These are phyloP conservation scores for Apolygus lucorum DNA, from an alignment of 1,140 invertebrate genomes.

Conservation along the genomic window DNA sequence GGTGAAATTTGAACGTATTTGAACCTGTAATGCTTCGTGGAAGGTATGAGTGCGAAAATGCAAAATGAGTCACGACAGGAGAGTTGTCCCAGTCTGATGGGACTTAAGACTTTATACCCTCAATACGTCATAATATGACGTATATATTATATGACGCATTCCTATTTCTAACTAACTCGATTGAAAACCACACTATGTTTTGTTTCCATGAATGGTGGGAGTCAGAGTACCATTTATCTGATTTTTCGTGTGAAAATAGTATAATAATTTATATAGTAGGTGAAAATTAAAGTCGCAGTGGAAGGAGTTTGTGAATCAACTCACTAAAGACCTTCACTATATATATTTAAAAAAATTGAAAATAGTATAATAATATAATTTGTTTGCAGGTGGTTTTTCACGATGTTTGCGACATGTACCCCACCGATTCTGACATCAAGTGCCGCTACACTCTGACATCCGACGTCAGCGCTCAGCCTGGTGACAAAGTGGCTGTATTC, in stretches of 20 bases:
- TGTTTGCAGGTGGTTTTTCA: conserved; percentile 32
- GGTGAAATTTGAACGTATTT: too few species aligned
- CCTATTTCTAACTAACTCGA: too few species aligned
- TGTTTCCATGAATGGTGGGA: background rate
- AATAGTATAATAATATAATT: background rate
- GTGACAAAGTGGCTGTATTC: conserved; percentile 30
- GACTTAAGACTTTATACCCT: too few species aligned
- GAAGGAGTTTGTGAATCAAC: too few species aligned
- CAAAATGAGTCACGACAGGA: too few species aligned
- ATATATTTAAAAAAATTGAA: background rate
- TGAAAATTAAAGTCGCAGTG: too few species aligned
- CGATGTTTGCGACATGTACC: conserved; percentile 30
- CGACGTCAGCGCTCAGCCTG: conserved; percentile 21
- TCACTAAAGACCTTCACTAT: too few species aligned
- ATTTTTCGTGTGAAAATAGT: background rate
- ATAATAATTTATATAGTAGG: background rate
- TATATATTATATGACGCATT: too few species aligned
- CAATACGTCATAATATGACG: too few species aligned
- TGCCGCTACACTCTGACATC: conserved; percentile 29
- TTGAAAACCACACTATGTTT: background rate
- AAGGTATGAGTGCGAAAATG: too few species aligned
- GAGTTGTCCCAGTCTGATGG: too few species aligned
- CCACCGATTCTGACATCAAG: conserved; percentile 31
- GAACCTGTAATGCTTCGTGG: too few species aligned
- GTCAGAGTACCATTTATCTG: background rate